Evolutionary conservation across 2,113 vertebrate genomes (phyloP).

Genomic region (Nansenia antarctica): DNA sequence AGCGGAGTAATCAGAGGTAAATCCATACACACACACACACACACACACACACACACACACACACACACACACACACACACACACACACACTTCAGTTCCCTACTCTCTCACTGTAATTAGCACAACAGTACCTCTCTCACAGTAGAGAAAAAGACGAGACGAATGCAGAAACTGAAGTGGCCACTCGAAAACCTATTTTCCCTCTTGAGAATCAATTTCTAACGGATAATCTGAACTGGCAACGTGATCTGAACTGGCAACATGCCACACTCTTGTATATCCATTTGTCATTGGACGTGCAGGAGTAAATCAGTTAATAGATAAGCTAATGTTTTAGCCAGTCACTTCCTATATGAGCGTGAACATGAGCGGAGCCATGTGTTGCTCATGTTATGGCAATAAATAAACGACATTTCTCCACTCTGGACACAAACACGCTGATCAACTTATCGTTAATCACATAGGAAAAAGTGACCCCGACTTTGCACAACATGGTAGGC

Average conservation of each 20-base stretch:
- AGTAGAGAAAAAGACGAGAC: not conserved
- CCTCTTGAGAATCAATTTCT: not conserved
- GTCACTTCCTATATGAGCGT: no score
- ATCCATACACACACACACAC: slow-evolving; percentile 19
- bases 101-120: slow-evolving; percentile 24
- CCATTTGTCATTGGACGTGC: not conserved
- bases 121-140: not conserved
- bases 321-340: not conserved
- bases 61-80: slow-evolving; percentile 18
- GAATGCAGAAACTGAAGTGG: not conserved
- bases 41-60: slow-evolving; percentile 13
- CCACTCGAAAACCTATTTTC: not conserved
- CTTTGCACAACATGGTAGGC: not conserved
- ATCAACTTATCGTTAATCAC: not conserved
- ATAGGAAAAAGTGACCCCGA: not conserved
- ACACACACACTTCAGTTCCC: slow-evolving; percentile 8
- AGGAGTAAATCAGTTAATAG: not conserved
- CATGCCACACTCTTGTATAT: not conserved
- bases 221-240: slow-evolving; percentile 6
- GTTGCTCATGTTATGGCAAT: not conserved
- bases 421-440: not conserved
- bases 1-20: slow-evolving; percentile 37
- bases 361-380: not conserved
- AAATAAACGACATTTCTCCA: not conserved
- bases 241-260: slow-evolving; percentile 4